phyloP scores from a whole-genome alignment of 2,888 invertebrate species.

The Myopa testacea region DNA sequence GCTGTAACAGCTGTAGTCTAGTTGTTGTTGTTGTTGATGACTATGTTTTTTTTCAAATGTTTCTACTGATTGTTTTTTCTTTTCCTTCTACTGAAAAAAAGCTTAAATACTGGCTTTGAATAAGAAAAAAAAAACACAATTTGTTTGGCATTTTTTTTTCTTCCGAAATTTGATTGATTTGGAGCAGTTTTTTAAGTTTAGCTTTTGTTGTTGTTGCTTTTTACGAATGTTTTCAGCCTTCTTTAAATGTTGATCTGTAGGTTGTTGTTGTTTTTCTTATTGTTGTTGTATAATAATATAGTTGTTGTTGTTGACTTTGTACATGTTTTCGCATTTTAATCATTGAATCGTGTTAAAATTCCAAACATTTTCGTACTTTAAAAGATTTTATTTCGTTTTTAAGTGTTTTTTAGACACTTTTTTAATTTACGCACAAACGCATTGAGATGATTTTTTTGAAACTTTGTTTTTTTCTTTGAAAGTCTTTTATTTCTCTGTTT shows the following conservation, averaged over 20 bases:
- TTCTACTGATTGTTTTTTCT: too few species aligned
- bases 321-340: constrained; percentile 1
- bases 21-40: too few species aligned
- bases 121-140: background rate
- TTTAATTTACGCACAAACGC: background rate
- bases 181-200: background rate
- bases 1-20: too few species aligned
- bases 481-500: background rate
- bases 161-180: background rate
- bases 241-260: background rate
- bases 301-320: background rate
- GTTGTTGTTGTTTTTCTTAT: background rate
- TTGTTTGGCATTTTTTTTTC: background rate
- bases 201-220: background rate
- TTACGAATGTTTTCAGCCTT: background rate
- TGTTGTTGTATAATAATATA: background rate
- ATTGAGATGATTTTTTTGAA: background rate
- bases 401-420: background rate
- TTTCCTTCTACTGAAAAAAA: too few species aligned
- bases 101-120: too few species aligned
- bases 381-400: background rate
- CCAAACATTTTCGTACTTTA: background rate
- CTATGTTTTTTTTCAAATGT: too few species aligned
- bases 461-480: constrained; percentile 3
- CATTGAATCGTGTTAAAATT: constrained; percentile 7